Percentiles rank a stretch among this genome's conserved stretches.
phyloP scores from a whole-genome alignment of 2,888 invertebrate species.

The Zonitis immaculata region DNA sequence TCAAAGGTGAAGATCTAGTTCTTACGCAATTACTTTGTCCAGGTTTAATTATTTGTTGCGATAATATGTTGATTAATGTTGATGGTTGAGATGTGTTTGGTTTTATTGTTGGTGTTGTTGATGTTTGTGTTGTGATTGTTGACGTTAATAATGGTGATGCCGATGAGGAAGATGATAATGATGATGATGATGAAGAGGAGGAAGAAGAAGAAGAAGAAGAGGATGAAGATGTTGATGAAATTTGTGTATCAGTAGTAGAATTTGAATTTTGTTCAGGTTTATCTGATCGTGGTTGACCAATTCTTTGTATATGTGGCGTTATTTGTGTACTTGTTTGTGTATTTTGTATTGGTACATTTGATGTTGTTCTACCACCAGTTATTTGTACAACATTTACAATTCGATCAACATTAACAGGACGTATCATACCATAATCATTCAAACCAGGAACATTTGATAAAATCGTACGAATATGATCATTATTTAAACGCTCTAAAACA shows the following conservation, averaged over 20 bases:
- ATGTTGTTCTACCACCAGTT: slow-evolving; percentile 37
- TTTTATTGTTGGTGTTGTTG: slow-evolving; percentile 25
- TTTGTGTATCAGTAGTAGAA: slow-evolving; percentile 23
- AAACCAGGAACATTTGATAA: slow-evolving; percentile 56
- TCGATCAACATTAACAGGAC: slow-evolving; percentile 49
- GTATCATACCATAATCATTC: slow-evolving; percentile 57
- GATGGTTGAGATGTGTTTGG: slow-evolving; percentile 44
- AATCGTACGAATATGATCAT: slow-evolving; percentile 30
- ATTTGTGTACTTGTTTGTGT: slow-evolving; percentile 48
- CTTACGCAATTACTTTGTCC: slow-evolving; percentile 33
- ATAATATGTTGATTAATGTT: slow-evolving; percentile 53
- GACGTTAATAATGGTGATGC: slow-evolving; percentile 19
- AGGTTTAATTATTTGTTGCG: slow-evolving; percentile 52
- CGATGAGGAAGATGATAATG: slow-evolving; percentile 16
- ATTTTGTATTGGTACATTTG: slow-evolving; percentile 35
- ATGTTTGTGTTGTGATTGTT: slow-evolving; percentile 22
- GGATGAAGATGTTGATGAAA: slow-evolving; percentile 22
- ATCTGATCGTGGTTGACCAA: slow-evolving; percentile 47
- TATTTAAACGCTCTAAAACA: slow-evolving; percentile 29
- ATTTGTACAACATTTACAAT: slow-evolving; percentile 48
- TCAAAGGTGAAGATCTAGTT: slow-evolving; percentile 39
- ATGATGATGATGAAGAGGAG: too few species aligned
- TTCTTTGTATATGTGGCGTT: slow-evolving; percentile 50
- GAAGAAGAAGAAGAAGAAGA: slow-evolving; percentile 17
- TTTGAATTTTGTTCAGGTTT: slow-evolving; percentile 34